Evolutionary conservation across 1,140 invertebrate species (phyloP), one percentile per base, ranked within the genome.

Genomic region (Brachionus asplanchnoidis): DNA sequence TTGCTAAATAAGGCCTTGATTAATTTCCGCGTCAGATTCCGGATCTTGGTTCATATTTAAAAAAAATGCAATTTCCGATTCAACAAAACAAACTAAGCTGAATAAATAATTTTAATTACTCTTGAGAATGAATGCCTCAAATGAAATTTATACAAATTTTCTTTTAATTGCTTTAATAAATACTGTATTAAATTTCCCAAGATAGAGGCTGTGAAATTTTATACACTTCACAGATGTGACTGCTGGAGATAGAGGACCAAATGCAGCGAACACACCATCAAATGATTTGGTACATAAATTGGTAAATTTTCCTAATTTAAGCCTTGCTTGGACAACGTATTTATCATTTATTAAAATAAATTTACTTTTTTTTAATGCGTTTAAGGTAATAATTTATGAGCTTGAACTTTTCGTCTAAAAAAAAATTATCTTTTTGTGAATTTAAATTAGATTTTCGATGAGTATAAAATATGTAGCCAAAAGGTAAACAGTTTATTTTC

Each of bases 361-460:
- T 23, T 23, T 60, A 60, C 53, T 56, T 20, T 60, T 60, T 60
- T 60, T 60, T 6, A 60, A 60, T 20, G 53, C 53, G 53, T 60
- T 60, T 60, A 60, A 60, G 53, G 53, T 60, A 60, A 60, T 68
- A 68, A 68, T 68, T 68, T 68, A 68, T 68, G 66, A 68, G 32
- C 32, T 68, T 68, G 66, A 68, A 68, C 66, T 68, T 68, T 68
- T 68, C 26, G 32, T 68, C 66, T 40, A 40, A 36, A 68, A 32
- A n/a, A 32, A 32, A 68, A 32, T 32, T 68, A 60, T 60, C 53
- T 68, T 68, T 68, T 68, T 40, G 32, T 40, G 32, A 68, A 68
- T 68, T 32, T n/a, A 68, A 32, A 68, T 40, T 68, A 68, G 26
- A 32, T 68, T 32, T 68, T 68, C 8, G 66, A 32, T 68, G 26